Evolutionary conservation across 30 jellyfish, hydroid and myxozoan genomes (phyloP).

Genomic region (Nemopilema nomurai): DNA sequence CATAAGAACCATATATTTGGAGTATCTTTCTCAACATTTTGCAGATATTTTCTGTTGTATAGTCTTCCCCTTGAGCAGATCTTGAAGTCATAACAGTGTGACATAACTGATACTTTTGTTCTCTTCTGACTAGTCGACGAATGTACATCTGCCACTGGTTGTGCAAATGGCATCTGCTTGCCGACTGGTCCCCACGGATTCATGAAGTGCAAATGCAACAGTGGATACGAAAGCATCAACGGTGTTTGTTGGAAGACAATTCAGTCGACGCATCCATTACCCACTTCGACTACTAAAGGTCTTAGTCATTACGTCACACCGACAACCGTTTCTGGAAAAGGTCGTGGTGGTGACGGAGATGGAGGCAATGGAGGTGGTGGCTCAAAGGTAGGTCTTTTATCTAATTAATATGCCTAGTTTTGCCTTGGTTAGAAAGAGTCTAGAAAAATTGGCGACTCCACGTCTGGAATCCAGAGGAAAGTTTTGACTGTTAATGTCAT

Average conservation of each 20-base stretch:
- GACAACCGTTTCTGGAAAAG: background rate
- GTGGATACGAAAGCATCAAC: conserved; percentile 36
- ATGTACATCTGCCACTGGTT: conserved; percentile 69
- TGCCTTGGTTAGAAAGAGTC: too few relatives aligned
- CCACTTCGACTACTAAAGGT: background rate
- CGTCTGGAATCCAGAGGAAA: too few relatives aligned
- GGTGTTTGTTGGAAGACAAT: conserved; percentile 6
- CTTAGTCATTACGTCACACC: background rate
- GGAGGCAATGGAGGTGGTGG: conserved; percentile 55
- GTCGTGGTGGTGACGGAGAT: conserved; percentile 60
- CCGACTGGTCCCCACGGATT: conserved; percentile 56
- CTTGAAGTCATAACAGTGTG: too few relatives aligned
- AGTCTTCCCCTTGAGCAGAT: too few relatives aligned
- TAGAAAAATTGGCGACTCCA: too few relatives aligned
- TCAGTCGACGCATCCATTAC: background rate
- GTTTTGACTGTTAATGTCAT: too few relatives aligned
- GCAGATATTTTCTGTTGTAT: too few relatives aligned
- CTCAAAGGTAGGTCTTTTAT: background rate
- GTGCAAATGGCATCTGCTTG: conserved; percentile 47
- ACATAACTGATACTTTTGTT: background rate
- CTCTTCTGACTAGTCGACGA: conserved; percentile 50
- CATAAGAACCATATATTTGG: background rate
- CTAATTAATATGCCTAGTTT: background rate
- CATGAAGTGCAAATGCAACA: conserved; percentile 55
- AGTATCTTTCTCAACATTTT: background rate